Evolutionary conservation across 1,140 invertebrate genomes (phyloP).

Genomic region (Anastrepha ludens): DNA sequence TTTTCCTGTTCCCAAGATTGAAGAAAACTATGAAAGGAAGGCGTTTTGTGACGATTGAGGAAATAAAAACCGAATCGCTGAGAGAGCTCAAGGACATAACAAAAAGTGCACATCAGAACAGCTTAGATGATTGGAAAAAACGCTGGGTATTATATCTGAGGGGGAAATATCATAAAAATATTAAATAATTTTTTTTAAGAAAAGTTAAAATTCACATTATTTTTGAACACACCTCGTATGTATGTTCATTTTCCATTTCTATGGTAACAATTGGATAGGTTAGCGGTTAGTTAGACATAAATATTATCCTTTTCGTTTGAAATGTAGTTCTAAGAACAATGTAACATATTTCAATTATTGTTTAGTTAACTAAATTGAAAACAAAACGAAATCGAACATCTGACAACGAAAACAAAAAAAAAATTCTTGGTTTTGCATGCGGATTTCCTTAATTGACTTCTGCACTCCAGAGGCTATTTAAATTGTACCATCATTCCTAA

Average conservation of each 20-base stretch:
- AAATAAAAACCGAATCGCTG: too few relatives aligned
- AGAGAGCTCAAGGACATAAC: too few relatives aligned
- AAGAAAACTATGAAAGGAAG: too few relatives aligned
- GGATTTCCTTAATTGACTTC: background rate
- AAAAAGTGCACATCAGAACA: too few relatives aligned
- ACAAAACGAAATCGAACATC: background rate
- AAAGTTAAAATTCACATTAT: too few relatives aligned
- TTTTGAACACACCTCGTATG: too few relatives aligned
- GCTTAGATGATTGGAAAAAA: too few relatives aligned
- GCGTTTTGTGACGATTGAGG: too few relatives aligned
- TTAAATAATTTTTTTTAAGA: too few relatives aligned
- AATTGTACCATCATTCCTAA: background rate
- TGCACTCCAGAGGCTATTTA: conserved; percentile 2
- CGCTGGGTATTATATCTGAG: too few relatives aligned
- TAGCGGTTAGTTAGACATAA: background rate
- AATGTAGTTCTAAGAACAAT: background rate
- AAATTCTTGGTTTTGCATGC: background rate
- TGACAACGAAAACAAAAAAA: background rate
- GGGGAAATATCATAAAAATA: too few relatives aligned
- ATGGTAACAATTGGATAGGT: background rate
- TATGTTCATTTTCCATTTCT: background rate
- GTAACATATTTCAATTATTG: background rate
- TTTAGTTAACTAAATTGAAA: background rate
- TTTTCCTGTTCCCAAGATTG: too few relatives aligned
- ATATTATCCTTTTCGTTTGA: background rate